phyloP scores from a whole-genome alignment of 2,113 vertebrate species.

The Osmerus eperlanus region DNA sequence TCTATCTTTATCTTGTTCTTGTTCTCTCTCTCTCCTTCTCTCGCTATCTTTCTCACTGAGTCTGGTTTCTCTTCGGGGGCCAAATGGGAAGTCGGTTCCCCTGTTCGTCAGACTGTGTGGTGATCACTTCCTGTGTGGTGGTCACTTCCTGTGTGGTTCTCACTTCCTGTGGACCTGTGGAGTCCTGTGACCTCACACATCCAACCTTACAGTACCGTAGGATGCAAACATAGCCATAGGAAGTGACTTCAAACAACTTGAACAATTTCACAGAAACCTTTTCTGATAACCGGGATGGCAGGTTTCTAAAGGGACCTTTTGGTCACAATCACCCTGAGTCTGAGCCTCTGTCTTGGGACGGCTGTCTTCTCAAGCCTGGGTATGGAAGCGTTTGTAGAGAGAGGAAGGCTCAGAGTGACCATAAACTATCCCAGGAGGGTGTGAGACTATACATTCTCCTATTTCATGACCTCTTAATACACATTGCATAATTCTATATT shows the following conservation, averaged over 20 bases:
- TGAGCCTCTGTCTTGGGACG: slow-evolving; percentile 39
- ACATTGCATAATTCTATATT: slow-evolving; percentile 19
- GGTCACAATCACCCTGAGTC: slow-evolving; percentile 10
- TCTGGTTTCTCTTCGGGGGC: slow-evolving; percentile 24
- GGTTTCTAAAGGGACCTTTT: slow-evolving; percentile 33
- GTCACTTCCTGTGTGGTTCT: neutral
- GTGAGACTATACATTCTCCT: slow-evolving; percentile 31
- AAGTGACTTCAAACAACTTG: slow-evolving; percentile 29
- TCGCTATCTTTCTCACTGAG: slow-evolving; percentile 23
- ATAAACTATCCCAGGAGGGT: slow-evolving; percentile 19
- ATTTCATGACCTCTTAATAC: slow-evolving; percentile 36
- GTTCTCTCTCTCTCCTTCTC: neutral
- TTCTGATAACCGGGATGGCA: neutral
- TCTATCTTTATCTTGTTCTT: neutral
- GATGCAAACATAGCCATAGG: too few relatives aligned
- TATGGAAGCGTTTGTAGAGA: slow-evolving; percentile 4
- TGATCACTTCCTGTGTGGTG: neutral
- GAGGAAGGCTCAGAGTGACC: neutral
- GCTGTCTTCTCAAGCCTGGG: slow-evolving; percentile 11
- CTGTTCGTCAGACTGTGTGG: neutral
- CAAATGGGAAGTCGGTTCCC: slow-evolving; percentile 3
- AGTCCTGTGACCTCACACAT: too few relatives aligned
- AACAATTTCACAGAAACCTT: slow-evolving; percentile 10
- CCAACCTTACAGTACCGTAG: too few relatives aligned
- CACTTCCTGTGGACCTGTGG: too few relatives aligned